Conservation (phyloP, 2,797 vertebrate genomes). For the Liparis tanakae region DNA sequence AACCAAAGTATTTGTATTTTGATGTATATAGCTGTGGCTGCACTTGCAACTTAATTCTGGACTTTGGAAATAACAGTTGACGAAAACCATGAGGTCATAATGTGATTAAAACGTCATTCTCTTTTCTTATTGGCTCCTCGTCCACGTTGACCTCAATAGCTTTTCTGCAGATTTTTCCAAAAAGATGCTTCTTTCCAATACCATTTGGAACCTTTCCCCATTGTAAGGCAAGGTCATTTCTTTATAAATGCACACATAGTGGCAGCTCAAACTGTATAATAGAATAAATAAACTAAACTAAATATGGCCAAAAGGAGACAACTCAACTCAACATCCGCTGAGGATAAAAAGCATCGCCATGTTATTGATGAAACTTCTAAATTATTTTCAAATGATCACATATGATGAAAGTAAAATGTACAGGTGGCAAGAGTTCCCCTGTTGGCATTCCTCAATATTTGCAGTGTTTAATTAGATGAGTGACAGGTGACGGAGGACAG, state of each 20-base stretch:
- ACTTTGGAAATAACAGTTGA: not conserved
- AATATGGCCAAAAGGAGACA: not conserved
- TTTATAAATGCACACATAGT: not conserved
- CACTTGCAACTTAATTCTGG: not conserved
- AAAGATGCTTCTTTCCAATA: not conserved
- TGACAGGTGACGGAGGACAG: slow-evolving; percentile 68
- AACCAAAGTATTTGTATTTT: not conserved
- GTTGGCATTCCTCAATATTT: slow-evolving; percentile 47
- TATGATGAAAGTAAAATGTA: slow-evolving; percentile 3
- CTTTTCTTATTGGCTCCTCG: not conserved
- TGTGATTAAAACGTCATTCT: not conserved
- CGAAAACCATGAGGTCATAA: not conserved
- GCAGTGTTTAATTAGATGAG: slow-evolving; percentile 66
- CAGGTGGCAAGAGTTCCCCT: slow-evolving; percentile 29
- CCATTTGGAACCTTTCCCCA: too few relatives aligned
- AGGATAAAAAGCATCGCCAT: not conserved
- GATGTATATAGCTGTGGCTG: not conserved
- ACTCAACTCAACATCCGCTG: not conserved
- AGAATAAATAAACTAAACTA: not conserved
- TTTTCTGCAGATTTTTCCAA: too few relatives aligned
- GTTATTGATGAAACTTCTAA: not conserved
- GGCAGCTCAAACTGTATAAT: not conserved
- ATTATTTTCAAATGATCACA: not conserved
- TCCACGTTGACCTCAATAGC: not conserved
- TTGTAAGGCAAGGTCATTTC: not conserved